Percentiles rank a stretch among this genome's conserved stretches.
These are phyloP conservation scores for Sebastes cheni DNA, from an alignment of 2,797 vertebrate genomes.

Conservation along the genomic window DNA sequence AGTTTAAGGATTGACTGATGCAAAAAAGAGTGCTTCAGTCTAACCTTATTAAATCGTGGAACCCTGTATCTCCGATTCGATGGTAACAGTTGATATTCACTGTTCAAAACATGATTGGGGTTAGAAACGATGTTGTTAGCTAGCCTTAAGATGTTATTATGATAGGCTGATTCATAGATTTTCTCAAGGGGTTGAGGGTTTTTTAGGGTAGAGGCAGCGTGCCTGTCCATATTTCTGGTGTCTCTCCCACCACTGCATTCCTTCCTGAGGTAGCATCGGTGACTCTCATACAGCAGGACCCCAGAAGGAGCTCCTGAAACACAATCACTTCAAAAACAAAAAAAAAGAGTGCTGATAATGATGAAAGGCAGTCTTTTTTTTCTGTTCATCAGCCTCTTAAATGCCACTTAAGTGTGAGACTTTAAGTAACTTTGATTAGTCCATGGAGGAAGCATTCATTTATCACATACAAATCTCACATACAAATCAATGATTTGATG, in stretches of 20 bases:
- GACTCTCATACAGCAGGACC: constrained; percentile 12
- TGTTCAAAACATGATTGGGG: too few species aligned
- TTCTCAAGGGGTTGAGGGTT: too few species aligned
- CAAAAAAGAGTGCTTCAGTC: too few species aligned
- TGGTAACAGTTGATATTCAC: too few species aligned
- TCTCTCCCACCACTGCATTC: constrained; percentile 6
- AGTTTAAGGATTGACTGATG: too few species aligned
- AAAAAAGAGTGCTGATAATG: neutral
- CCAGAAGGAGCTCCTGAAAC: neutral
- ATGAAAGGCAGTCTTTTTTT: neutral
- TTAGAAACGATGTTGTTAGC: too few species aligned
- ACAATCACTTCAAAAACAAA: neutral
- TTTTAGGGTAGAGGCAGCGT: constrained; percentile 13
- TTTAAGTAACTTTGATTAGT: neutral
- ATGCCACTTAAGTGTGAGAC: neutral
- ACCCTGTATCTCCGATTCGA: too few species aligned
- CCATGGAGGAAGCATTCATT: neutral
- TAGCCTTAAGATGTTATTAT: too few species aligned
- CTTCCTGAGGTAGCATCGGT: constrained; percentile 9
- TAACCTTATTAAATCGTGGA: too few species aligned
- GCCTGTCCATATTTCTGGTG: constrained; percentile 27
- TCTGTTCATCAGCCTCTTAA: neutral
- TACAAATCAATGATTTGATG: neutral
- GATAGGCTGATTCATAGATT: too few species aligned
- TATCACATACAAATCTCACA: neutral